Percentiles rank a stretch among this genome's conserved stretches.
phyloP scores from a whole-genome alignment of 2,797 vertebrate genomes.

The Peromyscus attwateri region DNA sequence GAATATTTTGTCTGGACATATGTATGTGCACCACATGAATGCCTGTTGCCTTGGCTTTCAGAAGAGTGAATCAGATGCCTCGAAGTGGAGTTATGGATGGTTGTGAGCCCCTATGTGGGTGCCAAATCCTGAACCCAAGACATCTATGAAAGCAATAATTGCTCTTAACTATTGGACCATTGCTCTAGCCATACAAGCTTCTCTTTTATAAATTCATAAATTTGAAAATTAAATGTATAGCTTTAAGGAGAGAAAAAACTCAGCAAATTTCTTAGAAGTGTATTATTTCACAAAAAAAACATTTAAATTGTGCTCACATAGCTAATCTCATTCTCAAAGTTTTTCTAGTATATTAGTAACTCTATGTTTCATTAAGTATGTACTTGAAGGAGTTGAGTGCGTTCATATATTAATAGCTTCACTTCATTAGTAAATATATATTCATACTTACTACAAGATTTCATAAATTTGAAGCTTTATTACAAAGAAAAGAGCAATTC shows the following conservation, averaged over 20 bases:
- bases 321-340: conserved; percentile 46
- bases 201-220: neutral
- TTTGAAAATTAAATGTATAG: conserved; percentile 4
- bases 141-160: neutral
- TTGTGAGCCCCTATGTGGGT: neutral
- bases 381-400: conserved; percentile 63
- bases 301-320: conserved; percentile 61
- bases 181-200: neutral
- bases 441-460: conserved; percentile 75
- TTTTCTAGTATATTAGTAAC: conserved; percentile 70
- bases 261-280: neutral
- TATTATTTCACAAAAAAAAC: conserved; percentile 17
- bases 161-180: neutral
- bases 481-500: conserved; percentile 71
- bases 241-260: neutral
- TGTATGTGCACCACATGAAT: neutral
- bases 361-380: conserved; percentile 59
- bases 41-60: neutral
- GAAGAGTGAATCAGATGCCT: neutral
- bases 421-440: conserved; percentile 76
- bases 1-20: neutral
- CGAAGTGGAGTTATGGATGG: neutral
- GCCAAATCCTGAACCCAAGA: neutral
- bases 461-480: conserved; percentile 76
- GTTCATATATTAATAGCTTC: conserved; percentile 73